phyloP scores from a whole-genome alignment of 2,797 vertebrate species.

The Telmatherina bonti region DNA sequence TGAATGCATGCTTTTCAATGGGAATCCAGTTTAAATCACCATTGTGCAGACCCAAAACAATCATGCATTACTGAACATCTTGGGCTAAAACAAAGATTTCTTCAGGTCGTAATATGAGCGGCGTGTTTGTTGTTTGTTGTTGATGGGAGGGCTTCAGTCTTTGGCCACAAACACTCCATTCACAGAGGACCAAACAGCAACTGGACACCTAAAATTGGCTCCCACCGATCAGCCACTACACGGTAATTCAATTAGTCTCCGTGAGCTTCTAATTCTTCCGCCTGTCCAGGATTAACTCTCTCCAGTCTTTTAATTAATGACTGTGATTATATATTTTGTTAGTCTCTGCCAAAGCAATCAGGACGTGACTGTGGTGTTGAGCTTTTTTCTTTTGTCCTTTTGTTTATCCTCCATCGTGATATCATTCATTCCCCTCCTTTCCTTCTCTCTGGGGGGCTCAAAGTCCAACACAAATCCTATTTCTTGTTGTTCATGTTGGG shows the following conservation, averaged over 20 bases:
- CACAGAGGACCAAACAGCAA: conserved; percentile 41
- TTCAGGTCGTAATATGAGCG: conserved; percentile 46
- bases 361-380: conserved; percentile 48
- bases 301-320: conserved; percentile 64
- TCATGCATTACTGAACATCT: conserved; percentile 42
- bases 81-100: conserved; percentile 41
- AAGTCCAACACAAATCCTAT: conserved; percentile 73
- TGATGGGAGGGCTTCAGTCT: conserved; percentile 37
- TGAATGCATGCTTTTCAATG: conserved; percentile 30
- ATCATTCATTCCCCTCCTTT: conserved; percentile 40
- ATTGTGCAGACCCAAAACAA: conserved; percentile 29
- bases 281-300: conserved; percentile 57
- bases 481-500: conserved; percentile 73
- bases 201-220: conserved; percentile 53
- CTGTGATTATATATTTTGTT: conserved; percentile 52
- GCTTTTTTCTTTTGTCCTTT: conserved; percentile 49
- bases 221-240: conserved; percentile 33
- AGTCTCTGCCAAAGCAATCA: conserved; percentile 47
- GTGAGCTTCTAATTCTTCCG: conserved; percentile 38
- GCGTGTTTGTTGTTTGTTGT: conserved; percentile 44
- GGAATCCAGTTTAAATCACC: conserved; percentile 28
- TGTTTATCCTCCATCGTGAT: conserved; percentile 59
- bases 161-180: conserved; percentile 46
- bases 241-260: conserved; percentile 57
- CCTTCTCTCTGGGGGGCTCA: conserved; percentile 52